These are phyloP conservation scores for Arrhopalites spinosus DNA, from an alignment of 2,888 invertebrate species.

Conservation along the genomic window DNA sequence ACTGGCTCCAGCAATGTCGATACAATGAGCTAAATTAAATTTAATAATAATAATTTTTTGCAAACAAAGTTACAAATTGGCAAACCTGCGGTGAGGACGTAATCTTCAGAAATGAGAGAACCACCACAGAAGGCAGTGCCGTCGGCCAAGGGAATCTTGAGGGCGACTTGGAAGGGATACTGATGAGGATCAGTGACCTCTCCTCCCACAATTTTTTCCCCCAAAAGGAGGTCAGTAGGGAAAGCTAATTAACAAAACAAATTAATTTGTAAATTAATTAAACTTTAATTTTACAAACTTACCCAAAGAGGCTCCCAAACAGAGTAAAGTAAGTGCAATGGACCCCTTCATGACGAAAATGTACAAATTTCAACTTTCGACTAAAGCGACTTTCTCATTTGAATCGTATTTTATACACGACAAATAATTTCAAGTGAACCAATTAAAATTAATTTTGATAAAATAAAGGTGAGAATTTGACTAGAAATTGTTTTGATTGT, in stretches of 20 bases:
- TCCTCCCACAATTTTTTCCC: not conserved
- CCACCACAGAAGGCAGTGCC: conserved; percentile 31
- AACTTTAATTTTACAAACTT: not conserved
- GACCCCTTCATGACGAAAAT: not conserved
- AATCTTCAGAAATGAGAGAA: conserved; percentile 40
- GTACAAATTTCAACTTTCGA: not conserved
- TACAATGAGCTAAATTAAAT: too few species aligned
- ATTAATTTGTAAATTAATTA: not conserved
- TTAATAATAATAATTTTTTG: too few species aligned
- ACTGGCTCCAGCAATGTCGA: too few species aligned
- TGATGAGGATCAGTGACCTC: not conserved
- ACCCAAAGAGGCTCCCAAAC: not conserved
- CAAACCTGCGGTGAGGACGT: conserved; percentile 41
- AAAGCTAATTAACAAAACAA: not conserved
- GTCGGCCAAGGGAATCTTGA: not conserved
- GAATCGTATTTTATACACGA: too few species aligned
- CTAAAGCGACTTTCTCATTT: not conserved
- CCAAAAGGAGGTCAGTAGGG: not conserved
- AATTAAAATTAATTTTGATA: too few species aligned
- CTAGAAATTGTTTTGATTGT: too few species aligned
- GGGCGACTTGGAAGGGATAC: not conserved
- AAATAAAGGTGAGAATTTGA: too few species aligned
- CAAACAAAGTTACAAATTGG: too few species aligned
- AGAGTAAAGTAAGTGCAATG: not conserved
- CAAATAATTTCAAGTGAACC: too few species aligned